phyloP scores from a whole-genome alignment of 2,113 vertebrate species.

The Actenoides hombroni region DNA sequence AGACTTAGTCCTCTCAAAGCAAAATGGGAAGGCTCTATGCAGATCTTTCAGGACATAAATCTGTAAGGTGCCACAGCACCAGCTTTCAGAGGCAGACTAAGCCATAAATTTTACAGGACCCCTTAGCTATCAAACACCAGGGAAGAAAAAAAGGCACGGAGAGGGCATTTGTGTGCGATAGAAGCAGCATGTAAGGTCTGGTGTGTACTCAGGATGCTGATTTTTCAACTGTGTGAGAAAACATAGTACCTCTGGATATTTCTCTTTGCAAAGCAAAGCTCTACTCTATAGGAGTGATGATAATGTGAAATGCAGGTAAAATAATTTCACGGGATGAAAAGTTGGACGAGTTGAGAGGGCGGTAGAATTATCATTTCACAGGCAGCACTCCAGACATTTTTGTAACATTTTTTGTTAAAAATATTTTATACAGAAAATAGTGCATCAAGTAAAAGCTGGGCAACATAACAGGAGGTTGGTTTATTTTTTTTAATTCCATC shows the following conservation, averaged over 20 bases:
- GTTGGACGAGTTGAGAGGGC: not conserved
- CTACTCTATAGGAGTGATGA: not conserved
- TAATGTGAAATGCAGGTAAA: not conserved
- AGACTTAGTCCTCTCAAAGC: slow-evolving; percentile 46
- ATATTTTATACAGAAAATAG: not conserved
- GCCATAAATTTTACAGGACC: not conserved
- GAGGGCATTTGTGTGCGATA: not conserved
- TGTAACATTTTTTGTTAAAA: not conserved
- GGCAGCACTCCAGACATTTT: not conserved
- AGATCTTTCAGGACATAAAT: slow-evolving; percentile 7
- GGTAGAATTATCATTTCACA: not conserved
- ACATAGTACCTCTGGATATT: not conserved
- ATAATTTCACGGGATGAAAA: not conserved
- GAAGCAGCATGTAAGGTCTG: not conserved
- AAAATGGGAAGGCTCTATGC: not conserved
- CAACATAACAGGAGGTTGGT: not conserved
- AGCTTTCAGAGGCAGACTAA: not conserved
- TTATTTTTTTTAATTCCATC: not conserved
- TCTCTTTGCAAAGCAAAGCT: not conserved
- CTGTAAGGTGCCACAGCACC: not conserved
- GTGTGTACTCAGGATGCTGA: not conserved
- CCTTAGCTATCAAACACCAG: not conserved
- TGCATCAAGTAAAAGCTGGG: not conserved
- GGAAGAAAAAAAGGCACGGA: not conserved
- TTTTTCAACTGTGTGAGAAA: not conserved